Evolutionary conservation across 1,140 invertebrate genomes (phyloP).

Genomic region (Orius insidiosus): DNA sequence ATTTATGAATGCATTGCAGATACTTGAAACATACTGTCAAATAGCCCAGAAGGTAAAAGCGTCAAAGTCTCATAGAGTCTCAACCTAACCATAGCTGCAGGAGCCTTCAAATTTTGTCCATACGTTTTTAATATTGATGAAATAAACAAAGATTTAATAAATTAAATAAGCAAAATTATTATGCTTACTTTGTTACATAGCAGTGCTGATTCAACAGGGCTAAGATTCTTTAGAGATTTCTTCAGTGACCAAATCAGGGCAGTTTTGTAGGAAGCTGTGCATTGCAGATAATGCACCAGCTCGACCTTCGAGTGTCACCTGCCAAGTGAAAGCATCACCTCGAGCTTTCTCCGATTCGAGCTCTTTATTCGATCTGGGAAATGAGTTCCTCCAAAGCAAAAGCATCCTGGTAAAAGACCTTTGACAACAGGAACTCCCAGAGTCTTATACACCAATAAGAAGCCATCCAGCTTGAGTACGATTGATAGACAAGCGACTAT

Average conservation of each 20-base stretch:
- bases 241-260: conserved; percentile 76
- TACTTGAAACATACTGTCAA: conserved; percentile 47
- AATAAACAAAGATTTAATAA: no score
- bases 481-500: conserved; percentile 82
- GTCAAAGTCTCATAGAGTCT: conserved; percentile 79
- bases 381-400: conserved; percentile 92
- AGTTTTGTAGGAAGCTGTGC: conserved; percentile 82
- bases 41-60: conserved; percentile 62
- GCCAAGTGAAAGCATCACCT: conserved; percentile 98
- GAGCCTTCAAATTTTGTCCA: conserved; percentile 83
- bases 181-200: conserved; percentile 75
- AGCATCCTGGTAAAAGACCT: conserved; percentile 80
- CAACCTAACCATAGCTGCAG: conserved; percentile 78
- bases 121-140: conserved; percentile 77
- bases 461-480: conserved; percentile 95
- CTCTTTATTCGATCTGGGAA: conserved; percentile 88
- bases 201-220: conserved; percentile 84
- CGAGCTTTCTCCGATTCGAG: conserved; percentile 91
- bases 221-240: conserved; percentile 72
- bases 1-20: not conserved
- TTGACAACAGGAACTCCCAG: conserved; percentile 73
- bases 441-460: conserved; percentile 91
- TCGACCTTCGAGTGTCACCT: conserved; percentile 89
- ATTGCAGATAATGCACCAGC: conserved; percentile 90
- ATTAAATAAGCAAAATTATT: no score